These are phyloP conservation scores for Protomyctophum bolini DNA, from an alignment of 2,113 vertebrate species.

Conservation along the genomic window DNA sequence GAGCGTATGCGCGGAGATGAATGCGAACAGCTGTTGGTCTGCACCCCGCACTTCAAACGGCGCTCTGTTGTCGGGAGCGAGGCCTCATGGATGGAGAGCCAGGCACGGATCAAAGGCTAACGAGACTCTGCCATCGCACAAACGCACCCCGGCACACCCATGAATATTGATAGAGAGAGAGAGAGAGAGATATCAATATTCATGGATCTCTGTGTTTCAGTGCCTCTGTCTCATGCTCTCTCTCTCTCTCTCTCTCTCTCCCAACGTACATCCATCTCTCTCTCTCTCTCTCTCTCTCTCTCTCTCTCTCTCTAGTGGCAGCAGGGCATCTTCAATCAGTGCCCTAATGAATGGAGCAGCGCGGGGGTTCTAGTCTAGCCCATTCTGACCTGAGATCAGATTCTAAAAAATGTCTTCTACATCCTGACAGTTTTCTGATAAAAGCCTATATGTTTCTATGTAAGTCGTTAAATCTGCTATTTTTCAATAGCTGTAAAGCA, in stretches of 20 bases:
- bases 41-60: slow-evolving; percentile 73
- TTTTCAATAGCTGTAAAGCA: no score
- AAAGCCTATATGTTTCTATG: no score
- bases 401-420: no score
- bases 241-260: no score
- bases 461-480: no score
- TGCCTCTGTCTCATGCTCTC: no score
- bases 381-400: no score
- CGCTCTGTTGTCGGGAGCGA: slow-evolving; percentile 70
- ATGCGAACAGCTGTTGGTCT: slow-evolving; percentile 76
- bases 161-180: slow-evolving; percentile 70
- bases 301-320: no score
- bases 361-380: not conserved
- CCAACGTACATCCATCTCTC: no score
- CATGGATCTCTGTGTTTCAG: no score
- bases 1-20: slow-evolving; percentile 76
- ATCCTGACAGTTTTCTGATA: no score
- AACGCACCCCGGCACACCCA: slow-evolving; percentile 71
- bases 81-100: slow-evolving; percentile 42
- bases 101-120: slow-evolving; percentile 75
- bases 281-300: no score
- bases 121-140: slow-evolving; percentile 72
- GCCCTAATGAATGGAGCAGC: slow-evolving; percentile 37
- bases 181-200: not conserved
- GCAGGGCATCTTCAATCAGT: slow-evolving; percentile 61